Base-by-base conservation (phyloP, 2,113 vertebrate genomes). In the Machaerirhynchus nigripectus region DNA sequence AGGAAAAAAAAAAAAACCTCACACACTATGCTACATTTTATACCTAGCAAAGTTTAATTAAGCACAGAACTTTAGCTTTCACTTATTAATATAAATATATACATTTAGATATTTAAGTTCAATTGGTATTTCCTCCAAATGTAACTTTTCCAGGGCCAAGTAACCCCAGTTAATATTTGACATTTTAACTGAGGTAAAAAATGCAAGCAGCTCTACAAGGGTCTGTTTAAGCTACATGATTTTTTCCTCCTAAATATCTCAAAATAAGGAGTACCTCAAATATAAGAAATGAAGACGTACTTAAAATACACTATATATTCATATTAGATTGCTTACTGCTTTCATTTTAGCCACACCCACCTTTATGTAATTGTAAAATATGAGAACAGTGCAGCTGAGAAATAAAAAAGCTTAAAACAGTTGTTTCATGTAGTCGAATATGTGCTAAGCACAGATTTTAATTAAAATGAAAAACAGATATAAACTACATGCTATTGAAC, bases 321-420 rank as follows among this genome's bases (percentile, higher is more conserved):
- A 31, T 89, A 94, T 80, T 74, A 91, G 68, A 75, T 47, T 84
- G 65, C 93, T 95, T 77, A 78, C 70, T 35, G 70, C 83, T 97
- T 96, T 98, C 96, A 88, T 96, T 96, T 96, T 94, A 96, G 97
- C 84, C 94, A 97, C 97, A 97, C 97, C 93, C 87, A 88, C 80
- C 86, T 96, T 98, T 97, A 95, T 97, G 96, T 96, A 97, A 96
- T 93, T 91, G 95, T 96, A 94, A 94, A 96, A 97, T 97, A 97
- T 80, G 88, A 71, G 80, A 97, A 96, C 81, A 35, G 85, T 97
- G 95, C 93, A 95, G 84, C 63, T 95, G 87, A 94, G 84, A 96
- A 97, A 96, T 95, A 95, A 93, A 81, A 93, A 80, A 77, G 67
- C 89, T 95, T 50, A 56, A 83, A 93, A 55, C 40, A 61, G 84